phyloP scores from a whole-genome alignment of 2,113 vertebrate species.

The Gallinago jamesoni region DNA sequence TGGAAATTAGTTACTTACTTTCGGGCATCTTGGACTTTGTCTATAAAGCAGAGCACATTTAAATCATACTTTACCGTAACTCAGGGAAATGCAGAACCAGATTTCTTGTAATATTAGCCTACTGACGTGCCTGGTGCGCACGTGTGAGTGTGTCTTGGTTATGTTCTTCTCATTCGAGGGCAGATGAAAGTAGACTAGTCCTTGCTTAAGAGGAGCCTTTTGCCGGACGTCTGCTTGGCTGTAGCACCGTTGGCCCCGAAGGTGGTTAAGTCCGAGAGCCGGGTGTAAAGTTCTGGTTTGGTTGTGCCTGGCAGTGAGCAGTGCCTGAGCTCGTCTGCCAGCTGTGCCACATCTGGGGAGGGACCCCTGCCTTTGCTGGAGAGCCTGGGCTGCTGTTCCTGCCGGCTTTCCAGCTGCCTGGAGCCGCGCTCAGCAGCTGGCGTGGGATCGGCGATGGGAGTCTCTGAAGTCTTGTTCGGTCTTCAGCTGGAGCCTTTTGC shows the following conservation, averaged over 20 bases:
- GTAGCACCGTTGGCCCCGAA: accelerated
- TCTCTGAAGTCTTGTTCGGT: background rate
- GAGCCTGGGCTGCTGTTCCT: background rate
- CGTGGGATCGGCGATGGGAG: background rate
- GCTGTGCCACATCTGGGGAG: background rate
- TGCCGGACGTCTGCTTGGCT: background rate
- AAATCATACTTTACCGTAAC: background rate
- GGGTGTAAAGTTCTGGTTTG: background rate
- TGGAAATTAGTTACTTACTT: background rate
- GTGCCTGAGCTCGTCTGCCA: background rate
- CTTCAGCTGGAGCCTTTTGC: background rate
- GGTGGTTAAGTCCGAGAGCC: accelerated
- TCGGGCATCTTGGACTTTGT: accelerated
- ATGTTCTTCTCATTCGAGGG: background rate
- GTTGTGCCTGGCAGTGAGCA: background rate
- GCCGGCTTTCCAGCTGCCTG: background rate
- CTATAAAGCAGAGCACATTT: background rate
- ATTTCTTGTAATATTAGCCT: background rate
- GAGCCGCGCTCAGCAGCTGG: background rate
- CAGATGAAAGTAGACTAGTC: background rate
- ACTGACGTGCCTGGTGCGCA: background rate
- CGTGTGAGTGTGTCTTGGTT: background rate
- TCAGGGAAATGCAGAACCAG: background rate
- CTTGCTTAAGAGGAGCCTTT: background rate
- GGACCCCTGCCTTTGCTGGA: background rate